Base-by-base conservation (phyloP, 2,888 invertebrate genomes). In the Thecophora atra region DNA sequence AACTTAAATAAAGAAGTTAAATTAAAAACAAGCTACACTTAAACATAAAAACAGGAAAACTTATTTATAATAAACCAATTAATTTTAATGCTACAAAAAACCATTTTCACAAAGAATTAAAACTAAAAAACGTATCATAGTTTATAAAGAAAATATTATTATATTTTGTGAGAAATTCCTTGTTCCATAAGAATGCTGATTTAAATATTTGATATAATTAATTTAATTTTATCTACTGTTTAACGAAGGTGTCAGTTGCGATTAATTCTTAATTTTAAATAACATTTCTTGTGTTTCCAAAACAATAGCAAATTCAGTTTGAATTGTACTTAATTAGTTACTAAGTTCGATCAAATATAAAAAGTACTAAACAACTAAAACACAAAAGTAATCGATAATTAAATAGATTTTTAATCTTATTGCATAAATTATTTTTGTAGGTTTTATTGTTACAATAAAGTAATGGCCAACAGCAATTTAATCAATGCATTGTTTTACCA, bases 281-380 rank as follows among this genome's bases (percentile, higher is more conserved):
- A 44, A 11, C 44, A 44, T 44, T 44, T 44, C 8, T 5, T 15
- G 5, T 47, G n/a, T n/a, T 47, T 11, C 15, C 11, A n/a, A 47
- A n/a, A 17, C 37, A 37, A 37, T 37, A 37, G n/a, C 47, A 15
- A 5, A 47, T n/a, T n/a, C n/a, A 47, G 15, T 47, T n/a, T n/a
- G 47, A 47, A 47, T 3, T 47, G 47, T 47, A 47, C 47, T 47
- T 47, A 47, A 44, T 17, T 42, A 69, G 47, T n/a, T 69, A 24
- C 13, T 13, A 69, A 68, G 51, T 19, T 37, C 24, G 7, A 28
- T 2, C 44, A 54, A 66, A 66, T n/a, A n/a, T n/a, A 52, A 7
- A 21, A 42, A 3, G 37, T 66, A 71, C 17, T 47, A 28, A 44
- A 17, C 24, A 71, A 56, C 63, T n/a, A 71, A 64, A 37, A 42